These are phyloP conservation scores for Platichthys stellatus DNA, from an alignment of 2,113 vertebrate species.

Conservation along the genomic window DNA sequence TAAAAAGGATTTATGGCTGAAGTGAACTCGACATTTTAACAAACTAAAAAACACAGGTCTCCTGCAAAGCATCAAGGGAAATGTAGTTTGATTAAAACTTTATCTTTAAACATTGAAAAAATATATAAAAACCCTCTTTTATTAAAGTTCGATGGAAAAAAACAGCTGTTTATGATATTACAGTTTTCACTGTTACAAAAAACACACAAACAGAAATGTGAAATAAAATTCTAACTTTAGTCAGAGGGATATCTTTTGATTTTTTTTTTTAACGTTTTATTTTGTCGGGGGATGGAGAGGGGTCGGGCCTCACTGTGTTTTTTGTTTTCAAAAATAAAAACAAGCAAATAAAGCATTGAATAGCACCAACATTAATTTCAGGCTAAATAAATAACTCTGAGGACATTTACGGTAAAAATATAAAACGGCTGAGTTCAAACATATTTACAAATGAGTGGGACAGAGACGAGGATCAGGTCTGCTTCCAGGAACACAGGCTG, in stretches of 20 bases:
- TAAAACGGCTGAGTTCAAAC: slow-evolving; percentile 71
- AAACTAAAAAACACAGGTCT: background rate
- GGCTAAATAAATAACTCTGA: slow-evolving; percentile 80
- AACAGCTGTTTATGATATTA: background rate
- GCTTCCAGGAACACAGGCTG: background rate
- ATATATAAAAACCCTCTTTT: background rate
- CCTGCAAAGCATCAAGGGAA: slow-evolving; percentile 35
- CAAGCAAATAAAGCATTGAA: slow-evolving; percentile 46
- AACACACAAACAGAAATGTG: too few species aligned
- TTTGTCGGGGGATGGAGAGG: slow-evolving; percentile 23
- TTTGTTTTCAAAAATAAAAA: slow-evolving; percentile 47
- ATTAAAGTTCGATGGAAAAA: background rate
- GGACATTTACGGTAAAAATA: slow-evolving; percentile 78
- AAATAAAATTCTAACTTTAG: too few species aligned
- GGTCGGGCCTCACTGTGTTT: slow-evolving; percentile 13
- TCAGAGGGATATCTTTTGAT: background rate
- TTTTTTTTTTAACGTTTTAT: background rate
- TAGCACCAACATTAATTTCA: slow-evolving; percentile 73
- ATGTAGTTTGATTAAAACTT: background rate
- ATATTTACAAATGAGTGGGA: slow-evolving; percentile 70
- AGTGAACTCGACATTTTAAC: background rate
- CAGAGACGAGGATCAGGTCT: background rate
- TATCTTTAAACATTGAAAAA: background rate
- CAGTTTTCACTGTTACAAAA: too few species aligned
- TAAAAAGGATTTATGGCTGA: background rate